Conservation (phyloP, 2,113 vertebrate genomes). For the Ornithorhynchus anatinus region DNA sequence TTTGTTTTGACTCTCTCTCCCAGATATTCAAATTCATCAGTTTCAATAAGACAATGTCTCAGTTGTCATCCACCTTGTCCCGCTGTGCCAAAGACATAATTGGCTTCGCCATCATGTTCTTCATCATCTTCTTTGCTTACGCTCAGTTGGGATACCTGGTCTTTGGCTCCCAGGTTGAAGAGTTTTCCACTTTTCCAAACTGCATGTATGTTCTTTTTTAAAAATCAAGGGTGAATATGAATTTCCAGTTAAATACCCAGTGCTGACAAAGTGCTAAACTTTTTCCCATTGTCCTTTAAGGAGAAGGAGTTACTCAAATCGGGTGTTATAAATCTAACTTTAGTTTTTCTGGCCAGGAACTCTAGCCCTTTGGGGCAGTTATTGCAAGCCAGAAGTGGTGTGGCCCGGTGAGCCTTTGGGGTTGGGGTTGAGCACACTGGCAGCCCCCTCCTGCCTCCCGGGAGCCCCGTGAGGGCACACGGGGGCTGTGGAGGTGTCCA, state of each 20-base stretch:
- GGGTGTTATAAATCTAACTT: conserved; percentile 2
- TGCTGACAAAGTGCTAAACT: background rate
- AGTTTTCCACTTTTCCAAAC: conserved; percentile 73
- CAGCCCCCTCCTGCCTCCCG: too few relatives aligned
- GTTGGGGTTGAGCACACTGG: too few relatives aligned
- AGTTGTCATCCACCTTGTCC: conserved; percentile 68
- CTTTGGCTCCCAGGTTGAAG: conserved; percentile 70
- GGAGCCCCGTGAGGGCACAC: too few relatives aligned
- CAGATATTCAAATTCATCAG: conserved; percentile 74
- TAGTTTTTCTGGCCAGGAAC: too few relatives aligned
- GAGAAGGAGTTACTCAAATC: too few relatives aligned
- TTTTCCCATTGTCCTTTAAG: too few relatives aligned
- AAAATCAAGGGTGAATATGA: conserved; percentile 9
- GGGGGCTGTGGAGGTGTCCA: too few relatives aligned
- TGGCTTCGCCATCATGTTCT: conserved; percentile 75
- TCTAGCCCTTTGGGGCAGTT: too few relatives aligned
- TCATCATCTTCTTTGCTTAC: conserved; percentile 74
- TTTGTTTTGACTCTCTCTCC: conserved; percentile 45
- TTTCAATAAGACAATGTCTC: conserved; percentile 72
- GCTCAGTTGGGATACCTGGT: conserved; percentile 71
- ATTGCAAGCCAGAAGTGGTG: too few relatives aligned
- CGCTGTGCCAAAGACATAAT: conserved; percentile 71
- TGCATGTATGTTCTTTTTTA: conserved; percentile 66
- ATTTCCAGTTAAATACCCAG: background rate
- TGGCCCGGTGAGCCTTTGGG: too few relatives aligned